These are phyloP conservation scores for Labia minor DNA, from an alignment of 2,888 invertebrate genomes.

Conservation along the genomic window DNA sequence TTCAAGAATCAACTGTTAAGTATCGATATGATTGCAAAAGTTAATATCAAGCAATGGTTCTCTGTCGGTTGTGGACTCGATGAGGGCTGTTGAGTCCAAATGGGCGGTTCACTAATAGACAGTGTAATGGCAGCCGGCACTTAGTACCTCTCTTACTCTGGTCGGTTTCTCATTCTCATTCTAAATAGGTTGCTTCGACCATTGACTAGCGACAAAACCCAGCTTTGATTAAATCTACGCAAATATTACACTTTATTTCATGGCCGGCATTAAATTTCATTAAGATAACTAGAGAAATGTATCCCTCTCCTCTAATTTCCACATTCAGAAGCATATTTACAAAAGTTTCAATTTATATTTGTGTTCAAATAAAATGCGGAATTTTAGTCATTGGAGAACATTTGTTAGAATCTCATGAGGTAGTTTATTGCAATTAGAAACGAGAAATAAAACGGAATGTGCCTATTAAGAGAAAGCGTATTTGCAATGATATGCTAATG, in stretches of 20 bases:
- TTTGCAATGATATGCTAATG: no score
- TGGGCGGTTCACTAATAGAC: neutral
- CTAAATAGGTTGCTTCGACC: neutral
- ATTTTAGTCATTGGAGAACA: neutral
- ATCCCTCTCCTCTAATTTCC: no score
- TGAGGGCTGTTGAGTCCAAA: neutral
- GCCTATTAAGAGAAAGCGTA: no score
- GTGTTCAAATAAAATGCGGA: neutral
- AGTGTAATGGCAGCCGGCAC: neutral
- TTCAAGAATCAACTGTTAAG: no score
- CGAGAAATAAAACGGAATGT: neutral
- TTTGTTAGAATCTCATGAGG: neutral
- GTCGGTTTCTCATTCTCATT: neutral
- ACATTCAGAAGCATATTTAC: neutral
- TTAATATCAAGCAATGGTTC: no score
- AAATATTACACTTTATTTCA: neutral
- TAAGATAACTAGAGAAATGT: neutral
- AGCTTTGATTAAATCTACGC: neutral
- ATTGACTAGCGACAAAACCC: slow-evolving; percentile 1
- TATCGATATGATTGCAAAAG: no score
- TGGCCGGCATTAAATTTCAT: neutral
- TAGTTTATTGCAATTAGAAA: slow-evolving; percentile 5
- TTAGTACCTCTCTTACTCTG: neutral
- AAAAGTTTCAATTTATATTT: neutral
- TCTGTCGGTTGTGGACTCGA: neutral